Evolutionary conservation across 2,888 invertebrate genomes (phyloP), one percentile per base, ranked within the genome.

Genomic region (Papilio demoleus): DNA sequence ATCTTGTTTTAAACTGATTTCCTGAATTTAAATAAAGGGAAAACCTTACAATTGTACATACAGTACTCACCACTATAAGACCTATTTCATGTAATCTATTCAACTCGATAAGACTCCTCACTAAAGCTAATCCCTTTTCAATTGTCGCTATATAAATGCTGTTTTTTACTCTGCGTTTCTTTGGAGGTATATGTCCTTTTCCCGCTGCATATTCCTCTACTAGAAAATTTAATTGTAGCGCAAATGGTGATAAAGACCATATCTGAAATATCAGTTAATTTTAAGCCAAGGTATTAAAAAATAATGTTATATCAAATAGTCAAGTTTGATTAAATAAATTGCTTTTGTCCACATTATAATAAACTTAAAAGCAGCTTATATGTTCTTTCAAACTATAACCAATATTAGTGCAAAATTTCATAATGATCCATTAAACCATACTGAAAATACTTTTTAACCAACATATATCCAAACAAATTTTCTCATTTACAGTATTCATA

Each of bases 131-230:
- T 4, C 97, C 98, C 86, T 99, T 99, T 88, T 99, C 99, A 72
- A 99, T 98, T 0, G 99, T 99, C 1, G 97, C 97, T 53, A 99
- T 94, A 80, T 96, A 99, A 56, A 99, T 94, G 40, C 96, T 96
- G 75, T 95, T 95, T 80, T 96, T 96, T 68, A 93, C 93, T 27
- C 96, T 93, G 12, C 96, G 91, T 70, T 96, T 95, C 78, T 95
- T 95, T 0, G 96, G 96, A 0, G 99, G 99, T 50, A 97, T 96
- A 81, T 96, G 96, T 0, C 99, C 99, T 85, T 97, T 98, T 58
- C 96, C 96, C 0, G 95, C 97, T 0, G 99, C 98, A 92, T 99
- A 99, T 85, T 99, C 99, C 86, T 99, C 99, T 0, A 99, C 94
- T 71, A 97, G 88, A 82, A 99, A 99, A 71, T 96, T 95, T 70